phyloP scores from a whole-genome alignment of 2,888 invertebrate species.

The Chelonus formosanus region DNA sequence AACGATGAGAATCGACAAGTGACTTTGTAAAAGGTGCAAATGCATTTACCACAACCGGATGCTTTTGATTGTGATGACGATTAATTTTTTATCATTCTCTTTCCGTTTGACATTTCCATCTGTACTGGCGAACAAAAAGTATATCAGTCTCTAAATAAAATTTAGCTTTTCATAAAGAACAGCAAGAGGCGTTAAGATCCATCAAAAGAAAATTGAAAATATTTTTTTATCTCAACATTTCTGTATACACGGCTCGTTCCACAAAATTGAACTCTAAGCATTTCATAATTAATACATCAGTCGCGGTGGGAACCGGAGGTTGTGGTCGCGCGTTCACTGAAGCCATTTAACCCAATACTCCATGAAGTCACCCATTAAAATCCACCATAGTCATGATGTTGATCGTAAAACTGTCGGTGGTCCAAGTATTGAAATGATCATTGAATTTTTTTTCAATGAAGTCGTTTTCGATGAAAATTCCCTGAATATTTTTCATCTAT shows the following conservation, averaged over 20 bases:
- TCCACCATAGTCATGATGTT: not conserved
- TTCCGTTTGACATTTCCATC: too few relatives aligned
- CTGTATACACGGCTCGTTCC: conserved; percentile 49
- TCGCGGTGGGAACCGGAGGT: conserved; percentile 58
- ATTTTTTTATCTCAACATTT: conserved; percentile 25
- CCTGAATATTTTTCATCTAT: conserved; percentile 38
- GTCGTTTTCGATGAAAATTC: not conserved
- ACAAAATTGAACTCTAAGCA: conserved; percentile 59
- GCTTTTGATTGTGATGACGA: too few relatives aligned
- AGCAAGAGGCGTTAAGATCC: too few relatives aligned
- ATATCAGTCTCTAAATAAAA: too few relatives aligned
- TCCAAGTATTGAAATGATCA: too few relatives aligned
- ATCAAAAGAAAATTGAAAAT: not conserved
- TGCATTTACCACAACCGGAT: too few relatives aligned
- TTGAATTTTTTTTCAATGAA: not conserved
- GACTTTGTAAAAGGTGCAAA: conserved; percentile 5
- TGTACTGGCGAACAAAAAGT: too few relatives aligned
- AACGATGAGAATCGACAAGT: conserved; percentile 16
- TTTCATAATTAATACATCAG: conserved; percentile 59
- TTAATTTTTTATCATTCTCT: not conserved
- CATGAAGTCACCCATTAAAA: conserved; percentile 25
- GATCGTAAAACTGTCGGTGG: too few relatives aligned
- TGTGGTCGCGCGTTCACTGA: conserved; percentile 51
- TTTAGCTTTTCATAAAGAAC: too few relatives aligned
- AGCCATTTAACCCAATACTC: conserved; percentile 40